Percentiles rank a stretch among this genome's conserved stretches.
These are phyloP conservation scores for Drosophila vallismaia DNA, from an alignment of 2,888 invertebrate genomes.

Conservation along the genomic window DNA sequence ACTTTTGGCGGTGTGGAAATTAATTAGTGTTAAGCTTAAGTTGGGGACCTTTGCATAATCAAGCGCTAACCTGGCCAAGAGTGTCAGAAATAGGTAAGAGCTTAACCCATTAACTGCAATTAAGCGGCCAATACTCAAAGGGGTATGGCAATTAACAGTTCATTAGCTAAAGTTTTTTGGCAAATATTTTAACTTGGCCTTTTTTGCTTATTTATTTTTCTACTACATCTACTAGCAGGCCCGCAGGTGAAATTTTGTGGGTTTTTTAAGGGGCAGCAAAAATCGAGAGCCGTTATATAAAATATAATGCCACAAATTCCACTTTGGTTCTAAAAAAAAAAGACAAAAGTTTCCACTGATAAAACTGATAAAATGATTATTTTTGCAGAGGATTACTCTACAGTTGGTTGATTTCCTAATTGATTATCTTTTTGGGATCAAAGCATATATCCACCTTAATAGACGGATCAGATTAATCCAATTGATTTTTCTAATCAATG, in stretches of 20 bases:
- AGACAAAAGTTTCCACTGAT: too few species aligned
- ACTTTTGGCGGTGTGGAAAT: conserved; percentile 25
- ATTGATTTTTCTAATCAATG: conserved; percentile 12
- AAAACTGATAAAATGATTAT: neutral
- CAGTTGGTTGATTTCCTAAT: too few species aligned
- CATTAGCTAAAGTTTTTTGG: conserved; percentile 71
- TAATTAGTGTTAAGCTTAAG: conserved; percentile 25
- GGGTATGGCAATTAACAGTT: conserved; percentile 68
- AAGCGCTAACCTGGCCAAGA: conserved; percentile 35
- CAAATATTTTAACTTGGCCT: conserved; percentile 49
- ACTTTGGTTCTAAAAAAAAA: neutral
- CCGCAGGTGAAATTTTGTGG: conserved; percentile 49
- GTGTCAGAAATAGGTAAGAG: conserved; percentile 47
- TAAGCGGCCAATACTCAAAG: conserved; percentile 53
- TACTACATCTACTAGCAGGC: conserved; percentile 9
- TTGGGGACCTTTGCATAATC: conserved; percentile 74
- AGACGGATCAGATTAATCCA: neutral
- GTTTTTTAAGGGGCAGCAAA: conserved; percentile 44
- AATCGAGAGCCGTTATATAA: conserved; percentile 67
- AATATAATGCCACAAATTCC: conserved; percentile 47
- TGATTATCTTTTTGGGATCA: too few species aligned
- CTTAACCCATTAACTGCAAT: conserved; percentile 64
- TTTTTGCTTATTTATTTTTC: conserved; percentile 2
- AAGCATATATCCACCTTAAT: neutral
- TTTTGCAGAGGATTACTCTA: neutral